Percentiles rank a stretch among this genome's conserved stretches.
Conservation (phyloP, 1,140 invertebrate species). For the Chrysopa pallens region DNA sequence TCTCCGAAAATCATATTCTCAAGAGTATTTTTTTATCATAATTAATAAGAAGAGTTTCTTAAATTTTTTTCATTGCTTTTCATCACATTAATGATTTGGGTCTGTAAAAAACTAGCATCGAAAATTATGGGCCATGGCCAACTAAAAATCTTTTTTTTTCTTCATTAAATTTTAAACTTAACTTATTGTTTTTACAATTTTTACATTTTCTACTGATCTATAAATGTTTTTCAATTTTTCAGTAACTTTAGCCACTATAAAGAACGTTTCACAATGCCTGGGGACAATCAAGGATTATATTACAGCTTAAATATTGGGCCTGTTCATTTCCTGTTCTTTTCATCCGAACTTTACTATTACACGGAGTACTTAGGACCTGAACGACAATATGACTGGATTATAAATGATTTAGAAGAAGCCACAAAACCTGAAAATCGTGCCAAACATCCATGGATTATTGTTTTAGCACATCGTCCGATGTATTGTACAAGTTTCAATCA, state of each 20-base stretch:
- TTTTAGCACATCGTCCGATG: conserved; percentile 92
- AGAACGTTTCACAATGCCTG: conserved; percentile 77
- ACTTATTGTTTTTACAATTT: too few species aligned
- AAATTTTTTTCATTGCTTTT: too few species aligned
- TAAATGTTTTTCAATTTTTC: conserved; percentile 17
- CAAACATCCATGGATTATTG: conserved; percentile 79
- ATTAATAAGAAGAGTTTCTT: too few species aligned
- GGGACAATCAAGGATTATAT: conserved; percentile 51
- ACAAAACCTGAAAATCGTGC: conserved; percentile 42
- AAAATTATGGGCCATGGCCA: too few species aligned
- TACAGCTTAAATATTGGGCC: conserved; percentile 88
- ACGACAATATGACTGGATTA: conserved; percentile 80
- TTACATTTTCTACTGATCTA: too few species aligned
- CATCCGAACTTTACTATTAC: conserved; percentile 92
- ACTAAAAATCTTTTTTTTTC: too few species aligned
- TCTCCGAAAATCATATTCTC: too few species aligned
- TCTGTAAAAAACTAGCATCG: too few species aligned
- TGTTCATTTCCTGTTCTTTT: conserved; percentile 78
- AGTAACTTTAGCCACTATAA: conserved; percentile 82
- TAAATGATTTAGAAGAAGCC: conserved; percentile 55
- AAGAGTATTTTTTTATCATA: too few species aligned
- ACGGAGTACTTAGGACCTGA: conserved; percentile 65
- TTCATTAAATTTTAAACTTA: too few species aligned
- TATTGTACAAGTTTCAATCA: conserved; percentile 81
- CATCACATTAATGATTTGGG: too few species aligned